phyloP scores from a whole-genome alignment of 1,140 invertebrate species.

The Lasioglossum baleicum region DNA sequence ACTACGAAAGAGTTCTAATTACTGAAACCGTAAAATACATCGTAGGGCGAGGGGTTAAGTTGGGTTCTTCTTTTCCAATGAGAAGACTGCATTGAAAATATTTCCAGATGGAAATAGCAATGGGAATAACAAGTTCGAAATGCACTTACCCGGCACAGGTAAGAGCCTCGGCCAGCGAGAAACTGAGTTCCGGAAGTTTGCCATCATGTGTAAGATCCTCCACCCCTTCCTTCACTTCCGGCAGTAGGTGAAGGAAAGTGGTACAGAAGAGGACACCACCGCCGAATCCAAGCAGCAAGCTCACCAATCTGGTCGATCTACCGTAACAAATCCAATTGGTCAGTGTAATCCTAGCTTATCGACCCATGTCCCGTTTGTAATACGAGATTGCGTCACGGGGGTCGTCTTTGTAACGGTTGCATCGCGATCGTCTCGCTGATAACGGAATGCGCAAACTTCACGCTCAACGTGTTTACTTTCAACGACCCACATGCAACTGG shows the following conservation, averaged over 20 bases:
- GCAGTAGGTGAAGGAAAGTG: constrained; percentile 93
- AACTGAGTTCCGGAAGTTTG: constrained; percentile 78
- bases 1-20: no score
- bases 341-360: neutral
- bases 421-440: constrained; percentile 4
- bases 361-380: neutral
- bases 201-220: constrained; percentile 80
- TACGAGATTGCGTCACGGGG: neutral
- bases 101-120: no score
- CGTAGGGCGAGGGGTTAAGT: no score
- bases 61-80: no score
- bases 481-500: neutral
- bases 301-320: constrained; percentile 78
- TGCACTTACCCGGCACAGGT: constrained; percentile 82
- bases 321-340: neutral
- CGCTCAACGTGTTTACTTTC: neutral
- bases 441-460: constrained; percentile 5
- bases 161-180: constrained; percentile 86
- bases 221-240: constrained; percentile 89
- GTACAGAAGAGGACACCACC: constrained; percentile 95
- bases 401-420: neutral
- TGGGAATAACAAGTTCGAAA: neutral
- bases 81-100: no score
- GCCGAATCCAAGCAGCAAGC: constrained; percentile 90
- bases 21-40: no score